These are phyloP conservation scores for Clitarchus hookeri DNA, from an alignment of 2,888 invertebrate species.

Conservation along the genomic window DNA sequence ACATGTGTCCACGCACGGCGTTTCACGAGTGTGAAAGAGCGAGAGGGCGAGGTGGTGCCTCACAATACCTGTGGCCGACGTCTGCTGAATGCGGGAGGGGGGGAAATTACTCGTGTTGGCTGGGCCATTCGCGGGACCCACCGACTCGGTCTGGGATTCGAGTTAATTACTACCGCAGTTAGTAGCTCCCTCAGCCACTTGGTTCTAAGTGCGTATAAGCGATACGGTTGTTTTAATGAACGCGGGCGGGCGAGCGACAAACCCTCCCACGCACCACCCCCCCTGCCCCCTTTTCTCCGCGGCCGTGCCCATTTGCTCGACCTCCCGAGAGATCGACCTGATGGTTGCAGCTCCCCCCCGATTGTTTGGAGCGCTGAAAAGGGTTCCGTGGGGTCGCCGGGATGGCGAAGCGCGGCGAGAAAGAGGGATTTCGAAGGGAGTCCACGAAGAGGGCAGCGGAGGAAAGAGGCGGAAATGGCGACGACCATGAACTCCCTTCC, in stretches of 20 bases:
- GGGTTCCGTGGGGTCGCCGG: background rate
- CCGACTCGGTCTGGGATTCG: too few species aligned
- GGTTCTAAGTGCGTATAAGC: constrained; percentile 3
- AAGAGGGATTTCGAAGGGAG: background rate
- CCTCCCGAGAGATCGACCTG: background rate
- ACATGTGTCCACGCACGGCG: too few species aligned
- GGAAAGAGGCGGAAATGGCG: background rate
- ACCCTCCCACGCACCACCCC: background rate
- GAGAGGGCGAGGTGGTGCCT: too few species aligned
- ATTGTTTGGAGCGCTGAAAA: too few species aligned
- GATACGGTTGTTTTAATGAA: constrained; percentile 14
- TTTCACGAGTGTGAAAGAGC: too few species aligned
- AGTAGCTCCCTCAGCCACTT: background rate
- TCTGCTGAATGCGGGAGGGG: background rate
- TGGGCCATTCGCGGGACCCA: background rate
- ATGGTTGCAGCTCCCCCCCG: background rate
- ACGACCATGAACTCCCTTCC: too few species aligned
- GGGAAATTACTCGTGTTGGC: background rate
- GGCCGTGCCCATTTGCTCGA: too few species aligned
- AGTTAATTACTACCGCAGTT: constrained; percentile 1
- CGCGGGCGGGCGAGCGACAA: background rate
- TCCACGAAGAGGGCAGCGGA: background rate
- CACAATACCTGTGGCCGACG: too few species aligned
- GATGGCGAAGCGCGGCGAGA: background rate
- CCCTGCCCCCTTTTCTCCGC: too few species aligned